These are phyloP conservation scores for Diphyllodes magnificus DNA, from an alignment of 2,113 vertebrate species.

Conservation along the genomic window DNA sequence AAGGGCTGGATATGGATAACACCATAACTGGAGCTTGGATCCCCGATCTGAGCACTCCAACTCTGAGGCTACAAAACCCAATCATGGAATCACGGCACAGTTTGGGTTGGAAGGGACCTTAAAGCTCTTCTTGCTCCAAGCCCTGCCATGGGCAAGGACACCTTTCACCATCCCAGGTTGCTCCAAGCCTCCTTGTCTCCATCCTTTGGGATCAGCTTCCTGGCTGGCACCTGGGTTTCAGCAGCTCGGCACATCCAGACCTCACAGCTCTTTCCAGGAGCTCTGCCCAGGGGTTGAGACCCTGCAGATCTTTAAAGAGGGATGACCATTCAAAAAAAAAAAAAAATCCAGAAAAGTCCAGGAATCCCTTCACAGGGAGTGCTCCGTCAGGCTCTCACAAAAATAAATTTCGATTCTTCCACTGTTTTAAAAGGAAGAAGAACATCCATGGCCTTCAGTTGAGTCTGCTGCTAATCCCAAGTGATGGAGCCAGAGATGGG, in stretches of 20 bases:
- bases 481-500: accelerated
- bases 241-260: background rate
- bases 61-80: accelerated
- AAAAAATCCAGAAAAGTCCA: too few relatives aligned
- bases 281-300: background rate
- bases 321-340: background rate
- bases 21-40: background rate
- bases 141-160: background rate
- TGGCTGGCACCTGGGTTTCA: accelerated
- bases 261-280: accelerated
- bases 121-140: background rate
- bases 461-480: background rate
- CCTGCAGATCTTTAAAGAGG: background rate
- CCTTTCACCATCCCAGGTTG: accelerated
- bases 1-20: background rate
- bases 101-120: background rate
- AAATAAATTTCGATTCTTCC: background rate
- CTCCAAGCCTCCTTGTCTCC: background rate
- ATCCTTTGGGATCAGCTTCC: background rate
- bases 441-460: background rate
- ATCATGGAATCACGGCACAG: background rate
- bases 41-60: accelerated
- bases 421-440: background rate
- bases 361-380: background rate
- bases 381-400: background rate